Percentiles rank a stretch among this genome's conserved stretches.
phyloP scores from a whole-genome alignment of 2,888 invertebrate species.

The Tipula confusa region DNA sequence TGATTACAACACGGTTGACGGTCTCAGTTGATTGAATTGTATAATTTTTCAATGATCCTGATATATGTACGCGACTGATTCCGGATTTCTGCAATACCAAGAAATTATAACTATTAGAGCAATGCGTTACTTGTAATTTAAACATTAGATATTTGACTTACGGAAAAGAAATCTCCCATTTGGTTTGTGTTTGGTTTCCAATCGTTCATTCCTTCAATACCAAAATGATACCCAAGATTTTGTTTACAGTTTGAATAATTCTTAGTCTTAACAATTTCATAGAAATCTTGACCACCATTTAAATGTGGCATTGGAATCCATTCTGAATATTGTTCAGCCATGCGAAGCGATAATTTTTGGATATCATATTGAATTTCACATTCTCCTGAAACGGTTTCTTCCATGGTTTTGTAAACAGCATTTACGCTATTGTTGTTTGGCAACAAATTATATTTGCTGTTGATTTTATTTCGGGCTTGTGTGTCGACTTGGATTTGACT shows the following conservation, averaged over 20 bases:
- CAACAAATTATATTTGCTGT: conserved; percentile 50
- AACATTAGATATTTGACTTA: conserved; percentile 40
- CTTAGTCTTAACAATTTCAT: conserved; percentile 63
- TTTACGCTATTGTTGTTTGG: conserved; percentile 50
- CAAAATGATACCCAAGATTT: conserved; percentile 61
- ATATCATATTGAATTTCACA: conserved; percentile 69
- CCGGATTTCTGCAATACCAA: conserved; percentile 54
- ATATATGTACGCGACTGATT: conserved; percentile 55
- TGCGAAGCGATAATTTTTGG: conserved; percentile 55
- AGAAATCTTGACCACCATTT: conserved; percentile 47
- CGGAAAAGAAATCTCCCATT: conserved; percentile 54
- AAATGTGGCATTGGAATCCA: conserved; percentile 47
- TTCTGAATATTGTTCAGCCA: conserved; percentile 53
- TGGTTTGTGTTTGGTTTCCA: conserved; percentile 53
- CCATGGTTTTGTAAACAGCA: conserved; percentile 59
- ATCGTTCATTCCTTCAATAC: conserved; percentile 55
- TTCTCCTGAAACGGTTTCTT: conserved; percentile 65
- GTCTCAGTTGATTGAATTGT: conserved; percentile 63
- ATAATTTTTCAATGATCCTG: conserved; percentile 54
- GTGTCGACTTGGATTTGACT: conserved; percentile 66
- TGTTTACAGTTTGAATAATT: conserved; percentile 61
- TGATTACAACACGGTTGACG: conserved; percentile 57
- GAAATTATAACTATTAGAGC: neutral
- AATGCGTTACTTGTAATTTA: neutral
- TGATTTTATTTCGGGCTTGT: conserved; percentile 54